Evolutionary conservation across 2,113 vertebrate species (phyloP).

Genomic region (Meriones unguiculatus): DNA sequence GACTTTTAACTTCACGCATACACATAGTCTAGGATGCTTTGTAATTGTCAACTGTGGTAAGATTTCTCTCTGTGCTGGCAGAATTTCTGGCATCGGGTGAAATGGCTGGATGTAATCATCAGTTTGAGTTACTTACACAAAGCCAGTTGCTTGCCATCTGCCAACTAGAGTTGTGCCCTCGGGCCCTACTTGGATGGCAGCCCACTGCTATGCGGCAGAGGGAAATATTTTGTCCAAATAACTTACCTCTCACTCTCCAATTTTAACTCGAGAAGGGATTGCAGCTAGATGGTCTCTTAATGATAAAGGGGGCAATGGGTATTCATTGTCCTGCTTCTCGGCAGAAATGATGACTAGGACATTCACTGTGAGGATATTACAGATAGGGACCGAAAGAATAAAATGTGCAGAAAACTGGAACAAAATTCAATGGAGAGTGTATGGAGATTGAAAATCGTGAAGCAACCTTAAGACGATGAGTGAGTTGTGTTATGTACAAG

Average conservation of each 20-base stretch:
- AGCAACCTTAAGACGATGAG: background rate
- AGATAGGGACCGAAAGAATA: slow-evolving; percentile 19
- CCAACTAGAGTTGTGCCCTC: slow-evolving; percentile 69
- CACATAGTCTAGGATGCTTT: background rate
- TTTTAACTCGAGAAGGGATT: slow-evolving; percentile 61
- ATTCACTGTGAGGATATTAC: slow-evolving; percentile 10
- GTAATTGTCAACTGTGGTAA: background rate
- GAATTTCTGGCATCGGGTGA: slow-evolving; percentile 40
- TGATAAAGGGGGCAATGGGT: slow-evolving; percentile 16
- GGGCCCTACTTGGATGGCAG: slow-evolving; percentile 56
- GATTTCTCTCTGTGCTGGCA: slow-evolving; percentile 43
- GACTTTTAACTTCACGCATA: background rate
- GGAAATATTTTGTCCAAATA: slow-evolving; percentile 63
- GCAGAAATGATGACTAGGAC: background rate
- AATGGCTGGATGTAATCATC: slow-evolving; percentile 74
- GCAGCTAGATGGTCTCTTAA: slow-evolving; percentile 47
- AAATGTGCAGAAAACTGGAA: slow-evolving; percentile 49
- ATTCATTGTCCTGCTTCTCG: background rate
- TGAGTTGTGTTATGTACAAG: background rate
- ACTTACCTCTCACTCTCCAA: slow-evolving; percentile 63
- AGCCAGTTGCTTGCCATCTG: slow-evolving; percentile 76
- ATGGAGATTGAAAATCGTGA: background rate
- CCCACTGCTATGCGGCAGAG: slow-evolving; percentile 54
- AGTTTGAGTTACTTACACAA: slow-evolving; percentile 71
- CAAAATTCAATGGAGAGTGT: background rate